Percentiles rank a stretch among this genome's conserved stretches.
These are phyloP conservation scores for Todiramphus chloris DNA, from an alignment of 2,113 vertebrate species.

Conservation along the genomic window DNA sequence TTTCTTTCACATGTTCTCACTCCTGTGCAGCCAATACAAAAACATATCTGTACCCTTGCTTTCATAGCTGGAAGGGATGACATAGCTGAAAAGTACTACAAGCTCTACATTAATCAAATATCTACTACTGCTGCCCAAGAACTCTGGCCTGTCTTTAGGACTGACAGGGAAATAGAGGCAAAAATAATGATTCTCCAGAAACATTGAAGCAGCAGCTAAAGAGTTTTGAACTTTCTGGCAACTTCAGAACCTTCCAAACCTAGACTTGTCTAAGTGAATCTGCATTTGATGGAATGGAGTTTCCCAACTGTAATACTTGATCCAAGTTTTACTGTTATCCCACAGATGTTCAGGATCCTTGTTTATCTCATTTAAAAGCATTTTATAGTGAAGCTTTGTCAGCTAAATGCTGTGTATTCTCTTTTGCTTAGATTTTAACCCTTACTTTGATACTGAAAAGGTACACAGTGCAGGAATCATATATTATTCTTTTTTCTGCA, in stretches of 20 bases:
- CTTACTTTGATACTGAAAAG: not conserved
- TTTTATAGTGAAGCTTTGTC: not conserved
- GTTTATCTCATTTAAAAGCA: not conserved
- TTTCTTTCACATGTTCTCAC: not conserved
- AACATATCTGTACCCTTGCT: not conserved
- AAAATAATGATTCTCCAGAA: not conserved
- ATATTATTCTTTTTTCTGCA: not conserved
- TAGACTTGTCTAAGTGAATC: not conserved
- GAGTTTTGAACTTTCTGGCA: not conserved
- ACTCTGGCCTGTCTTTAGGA: not conserved
- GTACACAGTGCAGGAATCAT: not conserved
- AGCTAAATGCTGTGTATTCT: not conserved
- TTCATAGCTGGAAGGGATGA: not conserved
- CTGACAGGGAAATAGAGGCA: not conserved
- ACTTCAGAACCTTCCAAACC: not conserved
- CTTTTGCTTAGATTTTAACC: not conserved
- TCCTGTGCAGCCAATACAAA: not conserved
- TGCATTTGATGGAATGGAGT: not conserved
- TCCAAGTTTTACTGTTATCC: not conserved
- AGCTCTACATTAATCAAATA: not conserved
- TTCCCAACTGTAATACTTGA: not conserved
- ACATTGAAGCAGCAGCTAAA: not conserved
- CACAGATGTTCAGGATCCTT: not conserved
- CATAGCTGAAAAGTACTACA: not conserved
- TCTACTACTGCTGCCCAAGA: not conserved